phyloP scores from a whole-genome alignment of 2,888 invertebrate species.

The Isoperla grammatica region DNA sequence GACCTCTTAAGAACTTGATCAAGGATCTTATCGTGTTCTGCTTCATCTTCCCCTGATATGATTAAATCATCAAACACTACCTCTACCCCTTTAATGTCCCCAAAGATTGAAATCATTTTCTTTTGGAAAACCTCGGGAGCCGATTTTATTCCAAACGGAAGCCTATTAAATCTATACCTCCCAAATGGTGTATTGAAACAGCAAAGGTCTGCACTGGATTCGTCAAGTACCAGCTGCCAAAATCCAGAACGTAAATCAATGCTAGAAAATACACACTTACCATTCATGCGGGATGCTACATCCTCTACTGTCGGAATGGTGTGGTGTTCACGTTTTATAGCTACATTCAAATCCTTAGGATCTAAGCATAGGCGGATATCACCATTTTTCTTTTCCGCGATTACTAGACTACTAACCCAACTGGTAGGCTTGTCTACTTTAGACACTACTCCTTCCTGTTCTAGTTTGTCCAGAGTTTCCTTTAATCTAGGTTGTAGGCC shows the following conservation, averaged over 20 bases:
- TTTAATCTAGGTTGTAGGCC: too few species aligned
- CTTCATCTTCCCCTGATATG: conserved; percentile 29
- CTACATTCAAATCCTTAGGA: too few species aligned
- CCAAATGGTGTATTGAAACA: conserved; percentile 25
- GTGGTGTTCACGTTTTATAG: too few species aligned
- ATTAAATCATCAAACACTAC: conserved; percentile 40
- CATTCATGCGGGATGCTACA: too few species aligned
- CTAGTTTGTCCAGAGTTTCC: too few species aligned
- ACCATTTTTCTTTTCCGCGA: too few species aligned
- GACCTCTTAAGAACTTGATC: conserved; percentile 23
- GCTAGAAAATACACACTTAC: conserved; percentile 19
- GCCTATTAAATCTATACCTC: conserved; percentile 20
- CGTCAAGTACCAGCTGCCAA: conserved; percentile 22
- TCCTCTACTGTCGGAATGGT: too few species aligned
- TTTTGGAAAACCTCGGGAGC: background rate
- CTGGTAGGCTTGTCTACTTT: too few species aligned
- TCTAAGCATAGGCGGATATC: too few species aligned
- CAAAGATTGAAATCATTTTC: conserved; percentile 37
- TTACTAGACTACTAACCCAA: too few species aligned
- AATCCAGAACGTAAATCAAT: conserved; percentile 25
- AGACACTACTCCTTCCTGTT: too few species aligned
- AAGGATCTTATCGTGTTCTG: conserved; percentile 13
- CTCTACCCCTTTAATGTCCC: conserved; percentile 37
- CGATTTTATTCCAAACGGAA: conserved; percentile 24
- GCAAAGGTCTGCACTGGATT: conserved; percentile 22